These are phyloP conservation scores for Tolmerus cingulatus DNA, from an alignment of 2,888 invertebrate genomes.

Conservation along the genomic window DNA sequence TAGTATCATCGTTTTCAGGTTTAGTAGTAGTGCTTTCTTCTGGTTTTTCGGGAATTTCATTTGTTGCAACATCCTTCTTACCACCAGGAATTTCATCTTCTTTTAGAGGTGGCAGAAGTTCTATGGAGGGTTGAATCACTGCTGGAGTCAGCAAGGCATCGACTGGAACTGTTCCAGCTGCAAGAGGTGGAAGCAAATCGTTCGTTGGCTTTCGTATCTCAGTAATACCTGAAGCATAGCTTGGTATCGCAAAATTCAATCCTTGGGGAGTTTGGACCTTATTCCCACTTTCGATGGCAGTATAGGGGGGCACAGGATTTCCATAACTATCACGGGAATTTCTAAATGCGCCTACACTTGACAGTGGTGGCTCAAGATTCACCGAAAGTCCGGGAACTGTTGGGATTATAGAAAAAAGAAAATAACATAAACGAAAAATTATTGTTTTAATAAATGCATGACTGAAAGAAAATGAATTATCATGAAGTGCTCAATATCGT, in stretches of 20 bases:
- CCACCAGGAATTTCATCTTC: not conserved
- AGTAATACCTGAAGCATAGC: slow-evolving; percentile 63
- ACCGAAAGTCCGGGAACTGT: slow-evolving; percentile 17
- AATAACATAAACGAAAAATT: not conserved
- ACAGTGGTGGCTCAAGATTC: not conserved
- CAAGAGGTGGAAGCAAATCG: slow-evolving; percentile 57
- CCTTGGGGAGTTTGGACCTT: slow-evolving; percentile 59
- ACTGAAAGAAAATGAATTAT: not conserved
- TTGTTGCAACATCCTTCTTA: not conserved
- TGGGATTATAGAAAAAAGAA: not conserved
- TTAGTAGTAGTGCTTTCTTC: not conserved
- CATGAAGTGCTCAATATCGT: slow-evolving; percentile 9
- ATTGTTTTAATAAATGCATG: not conserved
- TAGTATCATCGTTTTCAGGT: not conserved
- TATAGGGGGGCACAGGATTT: slow-evolving; percentile 58
- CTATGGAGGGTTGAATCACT: not conserved
- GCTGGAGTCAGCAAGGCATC: not conserved
- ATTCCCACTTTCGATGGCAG: slow-evolving; percentile 58
- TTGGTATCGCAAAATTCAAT: slow-evolving; percentile 62
- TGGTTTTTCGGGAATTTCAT: not conserved
- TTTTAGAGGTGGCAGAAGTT: slow-evolving; percentile 42
- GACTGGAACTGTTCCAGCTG: slow-evolving; percentile 13
- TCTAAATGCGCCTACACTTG: not conserved
- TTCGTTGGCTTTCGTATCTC: slow-evolving; percentile 60
- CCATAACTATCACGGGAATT: slow-evolving; percentile 58